Evolutionary conservation across 2,888 invertebrate species (phyloP), one percentile per base, ranked within the genome.

Genomic region (Aethes cnicana): DNA sequence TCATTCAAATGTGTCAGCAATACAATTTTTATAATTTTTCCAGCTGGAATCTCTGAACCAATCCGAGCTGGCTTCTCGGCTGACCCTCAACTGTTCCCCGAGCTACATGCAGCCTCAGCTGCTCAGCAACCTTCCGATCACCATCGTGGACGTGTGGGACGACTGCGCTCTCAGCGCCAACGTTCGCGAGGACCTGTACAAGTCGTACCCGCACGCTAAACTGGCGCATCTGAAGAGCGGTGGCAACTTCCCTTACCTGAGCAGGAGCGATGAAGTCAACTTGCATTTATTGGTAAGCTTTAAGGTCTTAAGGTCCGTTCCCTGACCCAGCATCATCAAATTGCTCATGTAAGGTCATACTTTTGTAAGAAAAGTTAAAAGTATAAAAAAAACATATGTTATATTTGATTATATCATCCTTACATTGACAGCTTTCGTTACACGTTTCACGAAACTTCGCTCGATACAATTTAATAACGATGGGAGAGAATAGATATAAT

Each of bases 221-320:
- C 77, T 96, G 56, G 97, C 96, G 1, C 96, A 97, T 79, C 83
- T 97, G 37, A 97, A 97, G 76, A 93, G 92, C 58, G 97, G 97
- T 1, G 97, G 97, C 3, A 97, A 97, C 84, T 97, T 97, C 79
- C 97, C 97, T 0, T 97, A 96, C 73, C 88, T 97, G 55, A 96
- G 97, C 76, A 91, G 96, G 68, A 93, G 95, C 75, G 95, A 95
- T 66, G 97, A 97, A 91, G 96, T 97, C 43, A 97, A 97, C 84
- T 89, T 97, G 60, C 95, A 97, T 90, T 91, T 97, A 72, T 92
- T 96, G 91, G 97, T 96, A 74, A 81, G 77, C 72, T 58, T 55
- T 8, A 2, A 23, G 2, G 32, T 35, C 21, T 53, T 33, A 20
- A 8, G 9, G 16, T 21, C 20, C 33, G 39, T 14, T 53, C n/a